Evolutionary conservation across 2,888 invertebrate genomes (phyloP).

Genomic region (Diogma glabrata): DNA sequence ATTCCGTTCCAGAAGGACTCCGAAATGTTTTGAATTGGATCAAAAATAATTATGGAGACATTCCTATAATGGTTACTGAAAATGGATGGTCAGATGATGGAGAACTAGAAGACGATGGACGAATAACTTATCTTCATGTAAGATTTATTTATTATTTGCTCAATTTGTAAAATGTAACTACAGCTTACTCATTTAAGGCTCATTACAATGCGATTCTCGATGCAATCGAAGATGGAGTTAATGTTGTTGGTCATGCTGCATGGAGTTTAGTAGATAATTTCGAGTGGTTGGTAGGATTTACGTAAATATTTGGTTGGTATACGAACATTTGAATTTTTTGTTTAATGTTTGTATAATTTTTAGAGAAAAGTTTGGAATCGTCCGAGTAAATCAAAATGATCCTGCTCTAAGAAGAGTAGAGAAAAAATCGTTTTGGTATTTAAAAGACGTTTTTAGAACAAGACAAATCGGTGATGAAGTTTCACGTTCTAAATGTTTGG

Average conservation of each 20-base stretch:
- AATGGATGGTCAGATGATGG: constrained; percentile 40
- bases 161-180: too few relatives aligned
- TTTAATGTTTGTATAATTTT: too few relatives aligned
- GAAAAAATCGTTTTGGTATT: background rate
- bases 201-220: constrained; percentile 33
- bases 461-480: too few relatives aligned
- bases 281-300: constrained; percentile 49
- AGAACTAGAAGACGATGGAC: constrained; percentile 27
- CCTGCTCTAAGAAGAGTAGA: background rate
- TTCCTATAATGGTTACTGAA: constrained; percentile 40
- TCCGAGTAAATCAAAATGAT: background rate
- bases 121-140: constrained; percentile 21
- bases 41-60: background rate
- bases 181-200: too few relatives aligned
- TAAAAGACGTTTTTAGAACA: background rate
- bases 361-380: constrained; percentile 14
- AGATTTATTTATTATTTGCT: too few relatives aligned
- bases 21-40: constrained; percentile 19
- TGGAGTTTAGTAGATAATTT: constrained; percentile 56
- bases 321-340: too few relatives aligned
- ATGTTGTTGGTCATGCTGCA: constrained; percentile 42
- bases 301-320: constrained; percentile 22
- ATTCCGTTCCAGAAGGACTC: constrained; percentile 26
- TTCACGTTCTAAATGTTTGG: too few relatives aligned
- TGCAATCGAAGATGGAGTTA: constrained; percentile 26